Conservation (phyloP, 1,140 invertebrate genomes). For the Trachymyrmex cornetzi region DNA sequence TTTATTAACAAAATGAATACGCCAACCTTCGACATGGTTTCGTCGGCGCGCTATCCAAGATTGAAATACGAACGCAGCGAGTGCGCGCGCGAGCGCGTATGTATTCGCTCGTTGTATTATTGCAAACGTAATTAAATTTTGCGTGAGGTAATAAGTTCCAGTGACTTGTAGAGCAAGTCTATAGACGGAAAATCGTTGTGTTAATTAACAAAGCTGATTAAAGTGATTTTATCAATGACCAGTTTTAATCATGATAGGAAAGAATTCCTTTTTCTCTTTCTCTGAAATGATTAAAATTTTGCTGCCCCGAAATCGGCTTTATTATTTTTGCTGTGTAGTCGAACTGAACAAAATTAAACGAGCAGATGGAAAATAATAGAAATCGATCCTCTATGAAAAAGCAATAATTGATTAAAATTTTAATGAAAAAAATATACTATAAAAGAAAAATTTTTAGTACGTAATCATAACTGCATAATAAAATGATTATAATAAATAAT, state of each 20-base stretch:
- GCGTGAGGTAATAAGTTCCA: neutral
- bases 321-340: slow-evolving; percentile 10
- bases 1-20: slow-evolving; percentile 75
- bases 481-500: neutral
- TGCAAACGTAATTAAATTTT: slow-evolving; percentile 52
- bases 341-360: slow-evolving; percentile 3
- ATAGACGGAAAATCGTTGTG: neutral
- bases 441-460: no score
- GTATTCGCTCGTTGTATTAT: slow-evolving; percentile 24
- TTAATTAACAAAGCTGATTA: neutral
- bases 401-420: neutral
- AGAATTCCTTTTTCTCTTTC: neutral
- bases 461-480: no score
- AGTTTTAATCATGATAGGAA: neutral
- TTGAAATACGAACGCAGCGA: slow-evolving; percentile 29
- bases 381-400: slow-evolving; percentile 2
- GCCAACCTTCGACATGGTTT: slow-evolving; percentile 63
- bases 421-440: no score
- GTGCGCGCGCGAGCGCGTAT: neutral
- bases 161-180: neutral
- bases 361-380: slow-evolving; percentile 15
- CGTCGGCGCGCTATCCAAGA: slow-evolving; percentile 45
- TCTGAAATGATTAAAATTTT: neutral
- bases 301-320: neutral
- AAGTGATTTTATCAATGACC: neutral